Evolutionary conservation across 2,113 vertebrate genomes (phyloP).

Genomic region (Phaetusa simplex): DNA sequence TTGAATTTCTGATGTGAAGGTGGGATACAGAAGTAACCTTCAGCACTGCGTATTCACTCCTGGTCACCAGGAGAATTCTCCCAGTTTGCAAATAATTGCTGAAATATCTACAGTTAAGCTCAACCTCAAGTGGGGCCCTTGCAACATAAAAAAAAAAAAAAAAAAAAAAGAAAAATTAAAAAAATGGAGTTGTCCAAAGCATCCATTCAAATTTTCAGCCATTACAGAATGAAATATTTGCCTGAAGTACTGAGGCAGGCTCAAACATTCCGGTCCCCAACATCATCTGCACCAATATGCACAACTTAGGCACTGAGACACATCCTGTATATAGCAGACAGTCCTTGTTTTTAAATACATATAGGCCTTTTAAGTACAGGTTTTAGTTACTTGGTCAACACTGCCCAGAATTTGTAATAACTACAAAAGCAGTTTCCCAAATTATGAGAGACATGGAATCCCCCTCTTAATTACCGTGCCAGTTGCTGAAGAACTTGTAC

Average conservation of each 20-base stretch:
- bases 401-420: background rate
- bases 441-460: background rate
- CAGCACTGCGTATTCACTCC: background rate
- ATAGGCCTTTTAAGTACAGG: background rate
- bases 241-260: background rate
- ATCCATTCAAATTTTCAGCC: background rate
- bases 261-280: background rate
- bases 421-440: background rate
- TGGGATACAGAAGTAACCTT: background rate
- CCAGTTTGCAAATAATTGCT: background rate
- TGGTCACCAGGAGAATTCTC: background rate
- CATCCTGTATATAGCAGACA: background rate
- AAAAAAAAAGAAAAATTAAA: background rate
- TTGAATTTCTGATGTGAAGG: background rate
- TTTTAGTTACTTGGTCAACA: background rate
- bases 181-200: accelerated
- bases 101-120: background rate
- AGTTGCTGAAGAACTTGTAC: background rate
- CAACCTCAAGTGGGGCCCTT: background rate
- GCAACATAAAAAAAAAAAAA: background rate
- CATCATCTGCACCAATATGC: background rate
- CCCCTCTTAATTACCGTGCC: background rate
- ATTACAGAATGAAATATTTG: background rate
- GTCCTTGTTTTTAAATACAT: background rate
- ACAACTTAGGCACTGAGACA: background rate